Base-by-base conservation (phyloP, 1,140 invertebrate genomes). In the Apis laboriosa region DNA sequence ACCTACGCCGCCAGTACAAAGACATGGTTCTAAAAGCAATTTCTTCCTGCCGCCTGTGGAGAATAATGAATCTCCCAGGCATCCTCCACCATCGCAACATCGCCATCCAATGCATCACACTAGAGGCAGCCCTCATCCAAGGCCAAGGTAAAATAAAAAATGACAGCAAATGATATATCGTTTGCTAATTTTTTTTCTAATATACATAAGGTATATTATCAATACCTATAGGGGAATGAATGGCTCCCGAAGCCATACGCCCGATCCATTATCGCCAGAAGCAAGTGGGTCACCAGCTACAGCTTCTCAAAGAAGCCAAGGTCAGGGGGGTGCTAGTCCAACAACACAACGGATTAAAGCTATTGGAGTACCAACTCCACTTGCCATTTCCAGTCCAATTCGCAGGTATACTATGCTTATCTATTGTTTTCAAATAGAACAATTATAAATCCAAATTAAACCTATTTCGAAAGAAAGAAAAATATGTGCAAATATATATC, bases 341-440 rank as follows among this genome's bases (percentile, higher is more conserved):
- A 98, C 97, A 53, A 97, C 98, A 96, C 97, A 98, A 92, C 97
- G 97, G 89, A 98, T 98, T 88, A 98, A 98, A 94, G 97, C 97
- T 78, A 95, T 98, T 60, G 97, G 97, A 66, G 97, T 98, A 85
- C 97, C 97, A 19, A 98, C 97, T 84, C 97, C 97, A 28, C 95
- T 98, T 53, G 96, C 97, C 28, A 96, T 98, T 95, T 97, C 96
- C 93, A 97, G 96, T 95, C 97, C 97, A 80, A 97, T 97, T 88
- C 95, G 97, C 95, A 97, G 97, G 97, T 97, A 95, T 93, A 74
- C 80, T 60, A 70, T 60, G 24, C 56, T 80, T 24, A 15, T 64
- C 15, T 34, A 21, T 60, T 67, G 34, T 2, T 19, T 19, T 58
- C 21, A 71, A 77, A 84, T 51, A 80, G 61, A 72, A 67, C 12